Percentiles rank a stretch among this genome's conserved stretches.
Conservation (phyloP, 2,113 vertebrate species). For the Periophthalmus modestus region DNA sequence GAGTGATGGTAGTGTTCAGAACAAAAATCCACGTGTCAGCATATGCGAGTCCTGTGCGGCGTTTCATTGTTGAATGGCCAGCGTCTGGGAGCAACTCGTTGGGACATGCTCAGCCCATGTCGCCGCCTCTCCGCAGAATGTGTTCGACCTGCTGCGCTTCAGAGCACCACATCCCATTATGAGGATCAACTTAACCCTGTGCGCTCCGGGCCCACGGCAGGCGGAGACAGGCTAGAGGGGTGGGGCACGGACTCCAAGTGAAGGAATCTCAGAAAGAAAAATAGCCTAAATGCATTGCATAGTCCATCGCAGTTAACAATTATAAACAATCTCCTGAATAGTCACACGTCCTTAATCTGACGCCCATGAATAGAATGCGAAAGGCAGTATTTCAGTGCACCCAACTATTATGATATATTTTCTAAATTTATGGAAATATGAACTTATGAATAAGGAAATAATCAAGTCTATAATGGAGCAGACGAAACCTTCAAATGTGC, state of each 20-base stretch:
- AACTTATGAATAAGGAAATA: no score
- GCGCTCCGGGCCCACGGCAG: constrained; percentile 28
- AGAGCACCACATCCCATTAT: constrained; percentile 77
- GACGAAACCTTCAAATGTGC: no score
- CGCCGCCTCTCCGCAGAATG: constrained; percentile 61
- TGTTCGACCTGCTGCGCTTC: constrained; percentile 68
- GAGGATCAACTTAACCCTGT: constrained; percentile 76
- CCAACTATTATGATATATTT: no score
- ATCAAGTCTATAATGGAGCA: no score
- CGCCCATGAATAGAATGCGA: no score
- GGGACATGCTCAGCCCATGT: constrained; percentile 48
- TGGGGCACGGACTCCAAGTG: background rate
- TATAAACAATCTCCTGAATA: no score
- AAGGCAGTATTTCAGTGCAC: no score
- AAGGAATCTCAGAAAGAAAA: background rate
- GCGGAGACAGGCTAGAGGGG: background rate
- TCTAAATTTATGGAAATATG: no score
- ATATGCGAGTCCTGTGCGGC: background rate
- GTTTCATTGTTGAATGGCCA: background rate
- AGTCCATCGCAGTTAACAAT: no score
- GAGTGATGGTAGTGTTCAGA: background rate
- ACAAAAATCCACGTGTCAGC: constrained; percentile 54
- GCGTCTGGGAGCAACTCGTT: background rate
- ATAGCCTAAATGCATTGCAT: no score
- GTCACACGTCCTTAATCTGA: no score